Percentiles rank a stretch among this genome's conserved stretches.
phyloP scores from a whole-genome alignment of 2,113 vertebrate species.

The Callionymus lyra region DNA sequence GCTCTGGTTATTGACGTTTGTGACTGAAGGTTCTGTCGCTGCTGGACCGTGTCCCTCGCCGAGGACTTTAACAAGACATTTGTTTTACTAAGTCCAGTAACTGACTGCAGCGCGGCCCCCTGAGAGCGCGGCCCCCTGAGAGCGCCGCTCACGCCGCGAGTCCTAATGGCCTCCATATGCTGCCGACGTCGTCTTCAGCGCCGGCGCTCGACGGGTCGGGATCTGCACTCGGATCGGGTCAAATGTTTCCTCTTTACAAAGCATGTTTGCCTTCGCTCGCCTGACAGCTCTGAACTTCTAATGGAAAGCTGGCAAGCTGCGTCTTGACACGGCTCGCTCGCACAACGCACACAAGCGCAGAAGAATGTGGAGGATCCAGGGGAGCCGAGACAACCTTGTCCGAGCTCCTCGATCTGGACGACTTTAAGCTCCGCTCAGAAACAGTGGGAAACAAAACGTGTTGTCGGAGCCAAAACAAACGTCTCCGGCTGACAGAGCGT shows the following conservation, averaged over 20 bases:
- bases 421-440: too few species aligned
- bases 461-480: constrained; percentile 34
- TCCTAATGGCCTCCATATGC: constrained; percentile 46
- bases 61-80: constrained; percentile 41
- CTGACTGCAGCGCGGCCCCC: constrained; percentile 51
- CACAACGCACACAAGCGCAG: constrained; percentile 21
- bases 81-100: constrained; percentile 54
- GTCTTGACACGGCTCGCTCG: constrained; percentile 51
- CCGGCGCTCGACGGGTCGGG: constrained; percentile 12
- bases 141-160: constrained; percentile 31
- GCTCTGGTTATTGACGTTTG: constrained; percentile 19
- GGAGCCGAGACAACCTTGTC: too few species aligned
- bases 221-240: constrained; percentile 37
- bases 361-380: not conserved
- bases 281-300: constrained; percentile 53
- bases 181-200: constrained; percentile 21
- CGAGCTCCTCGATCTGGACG: too few species aligned
- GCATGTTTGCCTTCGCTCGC: constrained; percentile 50
- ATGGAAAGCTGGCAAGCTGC: constrained; percentile 61
- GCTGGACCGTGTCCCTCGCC: constrained; percentile 37
- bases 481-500: constrained; percentile 14
- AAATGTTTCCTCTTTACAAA: constrained; percentile 44
- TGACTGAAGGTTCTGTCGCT: constrained; percentile 31
- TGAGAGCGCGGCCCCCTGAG: constrained; percentile 27
- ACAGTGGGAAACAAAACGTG: too few species aligned